Evolutionary conservation across 2,113 vertebrate species (phyloP), one percentile per base, ranked within the genome.

Genomic region (Atherinomorus stipes): DNA sequence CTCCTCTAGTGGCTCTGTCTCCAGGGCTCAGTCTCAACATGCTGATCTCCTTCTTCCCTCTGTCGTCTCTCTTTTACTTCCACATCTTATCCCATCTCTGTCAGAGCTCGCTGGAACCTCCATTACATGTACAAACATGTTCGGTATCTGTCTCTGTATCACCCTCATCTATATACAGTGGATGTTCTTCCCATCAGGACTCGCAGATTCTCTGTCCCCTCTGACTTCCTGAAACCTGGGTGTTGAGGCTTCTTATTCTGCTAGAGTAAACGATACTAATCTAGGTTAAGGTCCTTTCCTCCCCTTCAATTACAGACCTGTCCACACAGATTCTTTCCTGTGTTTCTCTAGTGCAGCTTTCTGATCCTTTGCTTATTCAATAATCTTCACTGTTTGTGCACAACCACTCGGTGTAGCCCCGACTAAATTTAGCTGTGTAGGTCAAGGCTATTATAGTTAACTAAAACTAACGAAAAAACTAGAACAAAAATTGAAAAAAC

Each of bases 1-100:
- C 87, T 92, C 85, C 91, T 90, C 85, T 86, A 78, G 90, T 86
- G 90, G 85, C 90, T 84, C 56, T 85, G 86, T 90, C 92, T 91
- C 90, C 63, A 74, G 89, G 89, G 91, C 81, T 85, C 74, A 75
- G 83, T 77, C 84, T 90, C 88, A 83, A 89, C 89, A 86, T 91
- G 89, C 86, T 88, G 80, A 86, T 86, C 82, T 87, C 72, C 64
- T 83, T 60, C 76, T 72, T 85, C 75, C 78, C 72, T 86, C 77
- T 71, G 70, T 80, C 72, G 79, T 85, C 83, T 70, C 63, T 81
- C 34, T 28, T 69, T 80, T 66, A 53, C 78, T 84, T 85, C 81
- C 84, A 71, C 80, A 79, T 90, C 76, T 70, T 68, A 54, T 78
- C 76, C 69, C 83, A 88, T 78, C 81, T 89, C 78, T 85, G 86